Evolutionary conservation across 1,140 invertebrate genomes (phyloP), one percentile per base, ranked within the genome.

Genomic region (Calycopis cecrops): DNA sequence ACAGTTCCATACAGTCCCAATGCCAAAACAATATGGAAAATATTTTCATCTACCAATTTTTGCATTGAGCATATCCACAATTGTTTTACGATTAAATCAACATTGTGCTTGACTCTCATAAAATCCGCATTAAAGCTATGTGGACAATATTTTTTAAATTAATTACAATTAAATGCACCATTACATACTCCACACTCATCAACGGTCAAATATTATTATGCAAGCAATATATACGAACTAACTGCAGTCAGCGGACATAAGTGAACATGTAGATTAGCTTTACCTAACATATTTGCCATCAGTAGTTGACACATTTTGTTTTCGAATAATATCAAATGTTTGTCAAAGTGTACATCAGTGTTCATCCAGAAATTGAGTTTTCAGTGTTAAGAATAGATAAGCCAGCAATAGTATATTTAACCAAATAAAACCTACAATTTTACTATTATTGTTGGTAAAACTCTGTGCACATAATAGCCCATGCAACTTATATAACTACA

Each of bases 151-250:
- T 77, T 70, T 69, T 78, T 72, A 80, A 79, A 81, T 79, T 77
- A 81, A 81, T 77, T 84, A 86, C 71, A 76, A 65, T 81, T 81
- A 86, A 86, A 86, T 85, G 83, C 83, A 86, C 80, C 83, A 86
- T 83, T 73, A 69, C 61, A 76, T 64, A 63, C 60, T 71, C 53
- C 52, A 54, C 51, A 53, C 68, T 65, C 62, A 47, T 60, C 59
- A 61, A 49, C 58, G 44, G 54, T 65, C 67, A 54, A 53, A 59
- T 57, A 58, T 28, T 28, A 75, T 77, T 66, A 73, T 75, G 79
- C 77, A 76, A 85, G 82, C 79, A 82, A 80, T 75, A 75, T 72
- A 64, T 21, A 42, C 11, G 21, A 49, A 49, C 4, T 49, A 49
- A 34, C 6, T 10, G 48, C 12, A 21, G 21, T 49, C 17, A n/a